Conservation (phyloP, 1,140 invertebrate genomes). For the Panonychus citri region DNA sequence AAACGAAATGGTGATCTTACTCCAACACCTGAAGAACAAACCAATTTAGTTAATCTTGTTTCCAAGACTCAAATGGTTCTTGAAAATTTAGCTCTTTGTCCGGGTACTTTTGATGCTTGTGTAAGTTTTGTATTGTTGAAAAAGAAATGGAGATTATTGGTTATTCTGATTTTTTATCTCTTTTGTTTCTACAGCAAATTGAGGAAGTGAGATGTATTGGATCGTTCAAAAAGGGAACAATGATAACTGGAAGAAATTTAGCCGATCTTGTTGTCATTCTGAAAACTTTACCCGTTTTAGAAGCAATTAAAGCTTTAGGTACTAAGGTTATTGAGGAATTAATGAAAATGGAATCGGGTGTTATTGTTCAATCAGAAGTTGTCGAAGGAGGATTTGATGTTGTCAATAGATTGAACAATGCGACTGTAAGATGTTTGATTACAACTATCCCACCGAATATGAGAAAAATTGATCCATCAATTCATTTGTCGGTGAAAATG, state of each 20-base stretch:
- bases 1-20: constrained; percentile 74
- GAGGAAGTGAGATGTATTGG: constrained; percentile 88
- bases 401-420: constrained; percentile 28
- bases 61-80: constrained; percentile 76
- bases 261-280: constrained; percentile 92
- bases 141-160: constrained; percentile 8
- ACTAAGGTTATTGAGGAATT: constrained; percentile 67
- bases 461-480: constrained; percentile 70
- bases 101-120: constrained; percentile 78
- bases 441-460: constrained; percentile 81
- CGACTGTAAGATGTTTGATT: constrained; percentile 64
- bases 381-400: constrained; percentile 23
- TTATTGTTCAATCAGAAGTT: constrained; percentile 20
- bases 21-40: constrained; percentile 65
- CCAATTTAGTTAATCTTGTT: constrained; percentile 67
- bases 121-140: constrained; percentile 36
- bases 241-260: constrained; percentile 78
- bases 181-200: constrained; percentile 44
- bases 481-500: constrained; percentile 42
- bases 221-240: constrained; percentile 93
- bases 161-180: constrained; percentile 4
- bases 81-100: constrained; percentile 75
- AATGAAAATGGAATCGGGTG: constrained; percentile 29
- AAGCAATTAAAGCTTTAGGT: constrained; percentile 70
- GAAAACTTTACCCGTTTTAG: constrained; percentile 72